Percentiles rank a stretch among this genome's conserved stretches.
These are phyloP conservation scores for Parasteatoda lunata DNA, from an alignment of 2,888 invertebrate genomes.

Conservation along the genomic window DNA sequence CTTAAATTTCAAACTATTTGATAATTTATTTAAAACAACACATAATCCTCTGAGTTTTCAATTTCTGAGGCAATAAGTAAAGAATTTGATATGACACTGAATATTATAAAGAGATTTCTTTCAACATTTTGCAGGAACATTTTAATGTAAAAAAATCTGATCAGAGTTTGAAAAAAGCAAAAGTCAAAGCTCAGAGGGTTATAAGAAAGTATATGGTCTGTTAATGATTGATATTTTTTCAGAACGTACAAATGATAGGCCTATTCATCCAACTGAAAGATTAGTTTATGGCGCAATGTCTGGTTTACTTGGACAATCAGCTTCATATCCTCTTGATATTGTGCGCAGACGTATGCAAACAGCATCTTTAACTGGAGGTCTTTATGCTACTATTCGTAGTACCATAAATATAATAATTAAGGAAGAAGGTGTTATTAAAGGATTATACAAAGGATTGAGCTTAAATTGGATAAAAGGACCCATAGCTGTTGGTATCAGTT, in stretches of 20 bases:
- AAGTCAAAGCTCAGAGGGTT: too few relatives aligned
- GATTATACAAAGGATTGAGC: conserved; percentile 98
- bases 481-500: conserved; percentile 88
- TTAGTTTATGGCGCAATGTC: conserved; percentile 91
- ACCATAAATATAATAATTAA: conserved; percentile 76
- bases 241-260: conserved; percentile 70
- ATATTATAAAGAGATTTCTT: too few relatives aligned
- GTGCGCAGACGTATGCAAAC: conserved; percentile 85
- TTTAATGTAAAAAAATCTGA: too few relatives aligned
- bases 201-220: neutral
- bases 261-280: conserved; percentile 80
- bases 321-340: conserved; percentile 97
- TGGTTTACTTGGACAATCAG: conserved; percentile 93
- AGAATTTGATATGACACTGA: too few relatives aligned
- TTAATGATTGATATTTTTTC: neutral
- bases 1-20: too few relatives aligned
- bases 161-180: too few relatives aligned
- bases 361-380: conserved; percentile 77
- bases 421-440: conserved; percentile 89
- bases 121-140: too few relatives aligned
- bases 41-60: too few relatives aligned
- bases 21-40: too few relatives aligned
- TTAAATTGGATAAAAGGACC: conserved; percentile 97
- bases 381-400: conserved; percentile 80
- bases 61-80: too few relatives aligned